phyloP scores from a whole-genome alignment of 2,888 invertebrate genomes.

The Artemia sp. region DNA sequence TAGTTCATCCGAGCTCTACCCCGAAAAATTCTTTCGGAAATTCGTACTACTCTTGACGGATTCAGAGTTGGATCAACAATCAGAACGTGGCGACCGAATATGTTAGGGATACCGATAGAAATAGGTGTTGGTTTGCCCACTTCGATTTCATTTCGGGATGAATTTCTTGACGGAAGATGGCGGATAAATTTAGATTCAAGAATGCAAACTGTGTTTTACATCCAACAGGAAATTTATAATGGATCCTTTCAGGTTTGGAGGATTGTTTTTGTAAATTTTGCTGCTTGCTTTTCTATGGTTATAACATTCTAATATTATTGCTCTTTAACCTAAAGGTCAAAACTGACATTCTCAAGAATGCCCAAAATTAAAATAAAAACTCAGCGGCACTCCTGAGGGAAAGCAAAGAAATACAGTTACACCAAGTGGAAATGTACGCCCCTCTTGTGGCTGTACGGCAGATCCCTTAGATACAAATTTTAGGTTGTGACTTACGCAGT shows the following conservation, averaged over 20 bases:
- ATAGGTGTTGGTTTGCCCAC: not conserved
- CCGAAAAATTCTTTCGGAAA: not conserved
- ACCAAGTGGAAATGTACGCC: too few species aligned
- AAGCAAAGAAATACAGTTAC: too few species aligned
- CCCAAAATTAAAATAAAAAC: too few species aligned
- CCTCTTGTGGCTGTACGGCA: too few species aligned
- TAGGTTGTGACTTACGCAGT: too few species aligned
- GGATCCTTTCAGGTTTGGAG: not conserved
- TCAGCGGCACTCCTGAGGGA: too few species aligned
- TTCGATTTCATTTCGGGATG: not conserved
- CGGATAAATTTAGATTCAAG: not conserved
- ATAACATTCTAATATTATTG: too few species aligned
- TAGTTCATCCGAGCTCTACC: not conserved
- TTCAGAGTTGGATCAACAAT: not conserved
- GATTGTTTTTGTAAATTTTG: too few species aligned
- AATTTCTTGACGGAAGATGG: not conserved
- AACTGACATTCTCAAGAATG: too few species aligned
- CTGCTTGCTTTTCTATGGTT: too few species aligned
- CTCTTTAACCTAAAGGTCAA: too few species aligned
- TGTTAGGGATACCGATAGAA: not conserved
- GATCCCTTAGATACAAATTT: too few species aligned
- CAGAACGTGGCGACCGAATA: not conserved
- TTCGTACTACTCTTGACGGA: not conserved
- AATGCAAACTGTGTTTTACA: slow-evolving; percentile 7
- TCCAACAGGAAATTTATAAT: slow-evolving; percentile 4